phyloP scores from a whole-genome alignment of 2,888 invertebrate species.

The Eupeodes luniger region DNA sequence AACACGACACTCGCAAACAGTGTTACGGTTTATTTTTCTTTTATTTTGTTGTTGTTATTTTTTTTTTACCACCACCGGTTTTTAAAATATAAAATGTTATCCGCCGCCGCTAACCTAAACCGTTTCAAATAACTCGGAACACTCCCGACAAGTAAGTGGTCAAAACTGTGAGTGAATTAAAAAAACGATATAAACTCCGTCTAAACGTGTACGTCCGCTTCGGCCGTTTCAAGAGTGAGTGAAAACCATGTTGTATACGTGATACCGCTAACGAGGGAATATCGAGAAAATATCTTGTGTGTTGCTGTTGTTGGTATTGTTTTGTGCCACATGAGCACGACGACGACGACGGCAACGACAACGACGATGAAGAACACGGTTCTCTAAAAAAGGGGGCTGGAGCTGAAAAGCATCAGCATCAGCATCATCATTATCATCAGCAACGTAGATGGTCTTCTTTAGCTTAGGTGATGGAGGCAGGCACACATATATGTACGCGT shows the following conservation, averaged over 20 bases:
- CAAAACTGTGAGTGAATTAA: conserved; percentile 79
- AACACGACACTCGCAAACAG: conserved; percentile 6
- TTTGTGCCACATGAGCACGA: conserved; percentile 56
- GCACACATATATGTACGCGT: conserved; percentile 42
- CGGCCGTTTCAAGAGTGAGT: conserved; percentile 67
- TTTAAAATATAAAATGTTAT: conserved; percentile 38
- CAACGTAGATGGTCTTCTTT: conserved; percentile 25
- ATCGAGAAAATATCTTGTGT: conserved; percentile 72
- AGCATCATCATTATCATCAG: conserved; percentile 44
- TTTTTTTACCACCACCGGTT: conserved; percentile 15
- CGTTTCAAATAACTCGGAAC: conserved; percentile 78
- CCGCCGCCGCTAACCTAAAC: conserved; percentile 35
- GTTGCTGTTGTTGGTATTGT: conserved; percentile 72
- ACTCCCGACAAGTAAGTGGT: conserved; percentile 84
- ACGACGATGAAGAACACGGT: conserved; percentile 38
- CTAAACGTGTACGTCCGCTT: conserved; percentile 70
- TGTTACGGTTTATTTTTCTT: not conserved
- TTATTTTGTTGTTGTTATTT: not conserved
- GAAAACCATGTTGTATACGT: conserved; percentile 66
- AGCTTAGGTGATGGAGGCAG: conserved; percentile 19
- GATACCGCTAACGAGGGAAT: conserved; percentile 75
- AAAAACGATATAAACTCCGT: conserved; percentile 55
- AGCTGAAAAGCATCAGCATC: conserved; percentile 65
- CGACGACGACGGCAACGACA: conserved; percentile 9
- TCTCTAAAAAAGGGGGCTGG: conserved; percentile 65